Conservation (phyloP, 2,113 vertebrate genomes). For the Xiphophorus hellerii region DNA sequence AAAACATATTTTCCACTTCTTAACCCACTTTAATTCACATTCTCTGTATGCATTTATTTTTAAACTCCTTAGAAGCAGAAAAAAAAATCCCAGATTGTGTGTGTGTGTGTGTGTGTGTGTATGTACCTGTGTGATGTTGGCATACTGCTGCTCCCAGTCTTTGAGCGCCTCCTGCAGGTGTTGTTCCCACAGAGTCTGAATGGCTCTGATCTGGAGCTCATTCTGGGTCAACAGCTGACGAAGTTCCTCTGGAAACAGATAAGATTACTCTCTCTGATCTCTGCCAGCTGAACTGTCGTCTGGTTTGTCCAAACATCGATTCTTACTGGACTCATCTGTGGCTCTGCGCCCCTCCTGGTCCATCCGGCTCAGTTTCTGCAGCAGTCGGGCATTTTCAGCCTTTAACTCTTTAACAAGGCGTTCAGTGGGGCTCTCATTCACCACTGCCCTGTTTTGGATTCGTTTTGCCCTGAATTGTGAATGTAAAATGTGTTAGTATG, state of each 20-base stretch:
- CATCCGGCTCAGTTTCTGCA: conserved; percentile 76
- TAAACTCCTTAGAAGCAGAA: background rate
- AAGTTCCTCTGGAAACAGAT: conserved; percentile 76
- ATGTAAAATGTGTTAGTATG: background rate
- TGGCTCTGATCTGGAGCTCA: conserved; percentile 76
- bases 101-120: background rate
- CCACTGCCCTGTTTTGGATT: conserved; percentile 86
- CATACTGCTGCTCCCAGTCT: conserved; percentile 85
- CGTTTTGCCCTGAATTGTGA: conserved; percentile 82
- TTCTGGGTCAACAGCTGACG: conserved; percentile 78
- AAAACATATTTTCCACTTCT: background rate
- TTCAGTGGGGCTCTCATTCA: conserved; percentile 87
- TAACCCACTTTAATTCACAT: background rate
- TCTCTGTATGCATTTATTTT: background rate
- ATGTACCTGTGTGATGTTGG: conserved; percentile 80
- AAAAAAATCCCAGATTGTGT: too few species aligned
- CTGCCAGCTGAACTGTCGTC: background rate
- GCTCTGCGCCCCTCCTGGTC: conserved; percentile 76
- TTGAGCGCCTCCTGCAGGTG: conserved; percentile 83
- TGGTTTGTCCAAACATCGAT: background rate
- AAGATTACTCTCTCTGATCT: background rate
- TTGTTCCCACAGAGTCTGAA: conserved; percentile 83
- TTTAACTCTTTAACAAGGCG: conserved; percentile 83
- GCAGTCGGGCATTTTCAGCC: conserved; percentile 79
- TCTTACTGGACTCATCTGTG: conserved; percentile 82